phyloP scores from a whole-genome alignment of 2,113 vertebrate species.

The Alosa alosa region DNA sequence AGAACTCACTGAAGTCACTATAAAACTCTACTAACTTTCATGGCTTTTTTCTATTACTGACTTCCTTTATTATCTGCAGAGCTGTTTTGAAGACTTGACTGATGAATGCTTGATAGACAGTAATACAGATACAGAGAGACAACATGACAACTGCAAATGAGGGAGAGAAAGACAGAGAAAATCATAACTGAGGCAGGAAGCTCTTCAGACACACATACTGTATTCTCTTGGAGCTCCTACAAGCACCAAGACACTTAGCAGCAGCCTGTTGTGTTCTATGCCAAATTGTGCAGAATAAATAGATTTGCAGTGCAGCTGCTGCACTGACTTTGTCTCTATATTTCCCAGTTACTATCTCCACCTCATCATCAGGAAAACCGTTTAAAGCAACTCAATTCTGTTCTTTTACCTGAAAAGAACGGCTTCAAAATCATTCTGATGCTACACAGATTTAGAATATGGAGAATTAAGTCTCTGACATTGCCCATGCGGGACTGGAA shows the following conservation, averaged over 20 bases:
- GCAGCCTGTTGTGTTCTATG: slow-evolving; percentile 72
- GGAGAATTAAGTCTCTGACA: too few relatives aligned
- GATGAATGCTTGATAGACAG: not conserved
- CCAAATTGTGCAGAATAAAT: slow-evolving; percentile 76
- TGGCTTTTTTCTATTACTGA: not conserved
- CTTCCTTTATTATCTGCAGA: not conserved
- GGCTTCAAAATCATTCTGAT: too few relatives aligned
- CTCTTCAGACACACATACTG: slow-evolving; percentile 69
- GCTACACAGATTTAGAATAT: too few relatives aligned
- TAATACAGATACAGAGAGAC: not conserved
- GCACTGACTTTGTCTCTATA: slow-evolving; percentile 24
- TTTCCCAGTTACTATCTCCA: too few relatives aligned
- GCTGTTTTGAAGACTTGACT: not conserved
- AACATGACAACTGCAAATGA: slow-evolving; percentile 46
- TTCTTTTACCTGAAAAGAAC: too few relatives aligned
- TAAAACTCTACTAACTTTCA: not conserved
- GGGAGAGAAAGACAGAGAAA: slow-evolving; percentile 17
- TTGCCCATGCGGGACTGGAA: too few relatives aligned
- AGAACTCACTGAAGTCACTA: not conserved
- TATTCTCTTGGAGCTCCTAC: slow-evolving; percentile 65
- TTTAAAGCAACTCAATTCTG: too few relatives aligned
- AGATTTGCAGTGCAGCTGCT: slow-evolving; percentile 70
- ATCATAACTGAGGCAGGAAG: slow-evolving; percentile 36
- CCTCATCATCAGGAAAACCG: too few relatives aligned
- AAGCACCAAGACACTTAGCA: slow-evolving; percentile 65